Evolutionary conservation across 2,113 vertebrate species (phyloP).

Genomic region (Catharus fuscescens): DNA sequence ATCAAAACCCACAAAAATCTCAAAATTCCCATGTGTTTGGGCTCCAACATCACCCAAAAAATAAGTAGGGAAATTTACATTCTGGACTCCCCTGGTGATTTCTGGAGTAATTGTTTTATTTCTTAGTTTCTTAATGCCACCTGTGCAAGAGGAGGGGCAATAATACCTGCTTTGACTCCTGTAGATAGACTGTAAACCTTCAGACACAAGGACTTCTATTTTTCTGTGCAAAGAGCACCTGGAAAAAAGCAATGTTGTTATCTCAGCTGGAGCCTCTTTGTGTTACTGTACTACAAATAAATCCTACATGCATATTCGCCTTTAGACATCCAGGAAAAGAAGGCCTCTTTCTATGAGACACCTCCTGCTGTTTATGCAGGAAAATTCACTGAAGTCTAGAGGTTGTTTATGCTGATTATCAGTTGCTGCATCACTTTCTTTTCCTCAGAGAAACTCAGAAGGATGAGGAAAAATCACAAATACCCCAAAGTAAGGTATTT

Average conservation of each 20-base stretch:
- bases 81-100: background rate
- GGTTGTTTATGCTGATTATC: background rate
- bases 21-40: no score
- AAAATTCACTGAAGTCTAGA: background rate
- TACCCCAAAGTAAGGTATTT: background rate
- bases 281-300: background rate
- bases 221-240: background rate
- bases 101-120: background rate
- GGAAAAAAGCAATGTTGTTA: background rate
- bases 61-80: background rate
- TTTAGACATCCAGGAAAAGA: background rate
- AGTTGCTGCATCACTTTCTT: background rate
- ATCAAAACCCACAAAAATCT: no score
- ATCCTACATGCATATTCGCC: background rate
- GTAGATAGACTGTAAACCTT: background rate
- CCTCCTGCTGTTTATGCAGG: background rate
- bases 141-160: background rate
- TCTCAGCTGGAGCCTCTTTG: background rate
- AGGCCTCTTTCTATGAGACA: background rate
- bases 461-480: background rate
- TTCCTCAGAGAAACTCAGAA: background rate
- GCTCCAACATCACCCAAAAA: background rate
- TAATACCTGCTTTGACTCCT: background rate
- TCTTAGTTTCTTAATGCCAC: background rate
- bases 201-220: background rate